A percentile compares a stretch with the other conserved stretches of the same genome.
Evolutionary conservation across 2,888 invertebrate species (phyloP).

Genomic region (Caenorhabditis panamensis): DNA sequence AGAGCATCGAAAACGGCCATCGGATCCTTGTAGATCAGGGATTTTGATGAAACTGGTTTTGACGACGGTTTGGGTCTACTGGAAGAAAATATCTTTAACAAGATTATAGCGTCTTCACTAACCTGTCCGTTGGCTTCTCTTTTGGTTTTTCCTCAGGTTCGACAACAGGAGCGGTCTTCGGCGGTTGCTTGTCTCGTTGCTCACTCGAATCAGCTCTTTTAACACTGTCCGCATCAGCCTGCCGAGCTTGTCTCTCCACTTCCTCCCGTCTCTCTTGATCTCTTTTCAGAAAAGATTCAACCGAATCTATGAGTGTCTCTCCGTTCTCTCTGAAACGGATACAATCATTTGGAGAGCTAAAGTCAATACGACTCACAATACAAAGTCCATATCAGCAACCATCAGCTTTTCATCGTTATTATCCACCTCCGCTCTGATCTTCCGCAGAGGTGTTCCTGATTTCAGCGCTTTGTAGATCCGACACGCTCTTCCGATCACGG

Average conservation of each 20-base stretch:
- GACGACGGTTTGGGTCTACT: too few species aligned
- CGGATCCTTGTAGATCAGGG: slow-evolving; percentile 12
- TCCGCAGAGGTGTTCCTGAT: slow-evolving; percentile 24
- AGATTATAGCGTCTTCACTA: neutral
- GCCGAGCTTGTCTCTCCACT: too few species aligned
- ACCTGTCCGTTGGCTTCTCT: neutral
- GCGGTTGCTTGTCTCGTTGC: too few species aligned
- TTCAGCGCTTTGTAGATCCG: slow-evolving; percentile 57
- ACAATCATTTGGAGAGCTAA: neutral
- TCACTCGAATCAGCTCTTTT: too few species aligned
- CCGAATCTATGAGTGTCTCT: slow-evolving; percentile 14
- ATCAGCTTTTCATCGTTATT: slow-evolving; percentile 18
- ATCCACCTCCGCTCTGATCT: slow-evolving; percentile 25
- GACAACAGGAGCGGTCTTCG: too few species aligned
- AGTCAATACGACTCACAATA: slow-evolving; percentile 23
- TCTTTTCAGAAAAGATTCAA: slow-evolving; percentile 16
- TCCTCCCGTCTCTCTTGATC: neutral
- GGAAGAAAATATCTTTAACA: too few species aligned
- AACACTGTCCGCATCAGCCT: too few species aligned
- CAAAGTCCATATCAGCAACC: slow-evolving; percentile 27
- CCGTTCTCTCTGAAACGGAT: slow-evolving; percentile 14
- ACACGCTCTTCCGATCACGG: slow-evolving; percentile 84
- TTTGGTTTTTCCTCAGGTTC: too few species aligned
- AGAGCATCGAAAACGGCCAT: slow-evolving; percentile 24
- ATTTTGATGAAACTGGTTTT: slow-evolving; percentile 17